These are phyloP conservation scores for Sebastes reedi DNA, from an alignment of 2,797 vertebrate genomes.

Conservation along the genomic window DNA sequence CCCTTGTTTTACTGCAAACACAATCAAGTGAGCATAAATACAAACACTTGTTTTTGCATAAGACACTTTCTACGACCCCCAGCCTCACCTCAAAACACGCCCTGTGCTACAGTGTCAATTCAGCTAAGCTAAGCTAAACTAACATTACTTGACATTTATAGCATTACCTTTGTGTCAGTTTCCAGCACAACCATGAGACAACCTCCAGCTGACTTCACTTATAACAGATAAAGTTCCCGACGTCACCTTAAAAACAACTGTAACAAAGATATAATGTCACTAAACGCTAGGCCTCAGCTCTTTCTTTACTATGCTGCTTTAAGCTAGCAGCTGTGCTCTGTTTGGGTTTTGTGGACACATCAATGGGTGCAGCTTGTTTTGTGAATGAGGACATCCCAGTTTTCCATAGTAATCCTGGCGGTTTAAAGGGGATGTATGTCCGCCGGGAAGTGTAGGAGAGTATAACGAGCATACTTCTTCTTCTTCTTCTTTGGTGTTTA, in stretches of 20 bases:
- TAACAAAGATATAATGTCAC: background rate
- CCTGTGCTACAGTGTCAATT: slow-evolving; percentile 49
- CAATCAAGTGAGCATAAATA: background rate
- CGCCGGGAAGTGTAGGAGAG: background rate
- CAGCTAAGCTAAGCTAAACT: slow-evolving; percentile 59
- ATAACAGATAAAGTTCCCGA: background rate
- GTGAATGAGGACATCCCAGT: slow-evolving; percentile 9
- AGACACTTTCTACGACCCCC: slow-evolving; percentile 64
- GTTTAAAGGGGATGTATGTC: background rate
- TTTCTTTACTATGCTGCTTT: slow-evolving; percentile 42
- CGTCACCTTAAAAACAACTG: slow-evolving; percentile 1
- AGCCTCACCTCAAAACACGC: slow-evolving; percentile 73
- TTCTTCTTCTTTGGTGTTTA: too few relatives aligned
- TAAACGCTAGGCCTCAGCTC: slow-evolving; percentile 50
- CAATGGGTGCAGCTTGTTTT: slow-evolving; percentile 61
- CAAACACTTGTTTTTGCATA: background rate
- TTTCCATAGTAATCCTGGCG: background rate
- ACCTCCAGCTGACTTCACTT: background rate
- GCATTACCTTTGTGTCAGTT: slow-evolving; percentile 63
- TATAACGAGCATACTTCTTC: slow-evolving; percentile 44
- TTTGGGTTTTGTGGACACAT: slow-evolving; percentile 70
- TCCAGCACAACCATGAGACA: slow-evolving; percentile 45
- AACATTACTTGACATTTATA: slow-evolving; percentile 19
- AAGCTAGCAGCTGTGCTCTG: slow-evolving; percentile 69
- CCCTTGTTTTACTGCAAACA: rapidly evolving